These are phyloP conservation scores for Noctua fimbriata DNA, from an alignment of 2,888 invertebrate genomes.

Conservation along the genomic window DNA sequence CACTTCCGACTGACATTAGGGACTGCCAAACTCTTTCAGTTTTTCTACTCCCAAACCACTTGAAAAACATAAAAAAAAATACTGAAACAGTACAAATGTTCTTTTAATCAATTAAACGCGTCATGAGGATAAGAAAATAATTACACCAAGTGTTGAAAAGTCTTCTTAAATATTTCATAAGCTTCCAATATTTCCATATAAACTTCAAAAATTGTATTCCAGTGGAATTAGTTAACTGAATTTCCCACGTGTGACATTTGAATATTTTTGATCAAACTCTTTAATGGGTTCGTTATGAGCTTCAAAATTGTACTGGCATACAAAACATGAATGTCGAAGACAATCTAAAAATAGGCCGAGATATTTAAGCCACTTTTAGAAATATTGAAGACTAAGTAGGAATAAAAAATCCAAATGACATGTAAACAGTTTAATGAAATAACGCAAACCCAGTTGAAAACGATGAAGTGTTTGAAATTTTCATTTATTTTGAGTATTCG, in stretches of 20 bases:
- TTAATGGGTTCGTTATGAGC: background rate
- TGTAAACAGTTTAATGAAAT: background rate
- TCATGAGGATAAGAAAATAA: background rate
- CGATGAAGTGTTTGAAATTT: background rate
- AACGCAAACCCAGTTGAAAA: constrained; percentile 3
- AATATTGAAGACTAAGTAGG: background rate
- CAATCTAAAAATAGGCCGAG: background rate
- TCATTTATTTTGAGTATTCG: constrained; percentile 12
- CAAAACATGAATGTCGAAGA: constrained; percentile 4
- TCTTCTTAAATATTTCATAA: constrained; percentile 15
- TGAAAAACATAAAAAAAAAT: too few species aligned
- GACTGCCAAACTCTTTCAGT: too few species aligned
- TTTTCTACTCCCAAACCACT: too few species aligned
- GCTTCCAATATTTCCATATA: constrained; percentile 8
- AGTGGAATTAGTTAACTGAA: background rate
- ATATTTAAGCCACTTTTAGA: background rate
- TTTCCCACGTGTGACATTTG: background rate
- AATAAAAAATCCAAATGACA: constrained; percentile 2
- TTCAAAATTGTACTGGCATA: constrained; percentile 4
- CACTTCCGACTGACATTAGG: too few species aligned
- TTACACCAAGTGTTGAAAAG: too few species aligned
- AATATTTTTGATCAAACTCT: background rate
- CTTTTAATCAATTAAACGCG: background rate
- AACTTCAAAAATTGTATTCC: constrained; percentile 18
- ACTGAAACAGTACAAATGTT: background rate